Percentiles rank a stretch among this genome's conserved stretches.
Conservation (phyloP, 2,888 invertebrate species). For the Halictus quadricinctus region DNA sequence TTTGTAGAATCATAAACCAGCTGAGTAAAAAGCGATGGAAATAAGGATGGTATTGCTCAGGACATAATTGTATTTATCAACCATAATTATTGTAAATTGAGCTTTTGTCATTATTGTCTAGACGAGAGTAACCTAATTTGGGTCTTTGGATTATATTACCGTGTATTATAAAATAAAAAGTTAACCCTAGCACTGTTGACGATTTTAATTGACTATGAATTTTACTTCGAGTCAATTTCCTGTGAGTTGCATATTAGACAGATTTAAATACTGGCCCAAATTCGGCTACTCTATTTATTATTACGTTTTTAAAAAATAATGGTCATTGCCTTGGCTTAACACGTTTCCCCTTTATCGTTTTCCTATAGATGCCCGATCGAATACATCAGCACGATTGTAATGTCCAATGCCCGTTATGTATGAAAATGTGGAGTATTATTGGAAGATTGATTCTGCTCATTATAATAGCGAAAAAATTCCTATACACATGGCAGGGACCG, state of each 20-base stretch:
- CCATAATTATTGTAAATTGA: background rate
- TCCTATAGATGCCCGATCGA: background rate
- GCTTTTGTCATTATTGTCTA: background rate
- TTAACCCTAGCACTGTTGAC: too few species aligned
- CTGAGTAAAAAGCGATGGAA: background rate
- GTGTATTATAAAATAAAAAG: background rate
- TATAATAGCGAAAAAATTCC: background rate
- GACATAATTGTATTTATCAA: background rate
- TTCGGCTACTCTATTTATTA: background rate
- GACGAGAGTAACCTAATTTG: background rate
- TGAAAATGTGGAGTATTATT: conserved; percentile 4
- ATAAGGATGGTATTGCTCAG: background rate
- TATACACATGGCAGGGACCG: background rate
- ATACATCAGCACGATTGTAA: background rate
- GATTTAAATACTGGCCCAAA: background rate
- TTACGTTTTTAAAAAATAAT: background rate
- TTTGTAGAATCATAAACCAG: background rate
- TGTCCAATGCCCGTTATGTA: background rate
- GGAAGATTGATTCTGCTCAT: background rate
- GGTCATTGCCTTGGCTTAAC: background rate
- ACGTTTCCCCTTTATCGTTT: background rate
- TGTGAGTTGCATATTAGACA: too few species aligned
- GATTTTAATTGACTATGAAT: background rate
- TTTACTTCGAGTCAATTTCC: background rate
- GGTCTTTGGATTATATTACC: background rate